Evolutionary conservation across 1,140 invertebrate genomes (phyloP).

Genomic region (Trachymyrmex cornetzi): DNA sequence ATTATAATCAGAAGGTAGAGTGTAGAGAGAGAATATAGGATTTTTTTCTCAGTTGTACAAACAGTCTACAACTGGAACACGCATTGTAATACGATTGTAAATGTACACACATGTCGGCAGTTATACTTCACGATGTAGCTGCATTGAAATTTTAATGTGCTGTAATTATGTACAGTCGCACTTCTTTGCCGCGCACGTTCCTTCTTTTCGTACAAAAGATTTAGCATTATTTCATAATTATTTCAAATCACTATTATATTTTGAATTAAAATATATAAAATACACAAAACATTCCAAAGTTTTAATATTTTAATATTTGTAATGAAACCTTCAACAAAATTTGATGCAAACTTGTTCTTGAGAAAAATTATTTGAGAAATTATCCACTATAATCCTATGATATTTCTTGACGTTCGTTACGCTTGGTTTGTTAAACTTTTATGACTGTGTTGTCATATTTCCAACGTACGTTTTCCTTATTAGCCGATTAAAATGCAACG

Average conservation of each 20-base stretch:
- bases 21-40: not conserved
- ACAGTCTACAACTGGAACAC: constrained; percentile 10
- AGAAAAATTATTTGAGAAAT: not conserved
- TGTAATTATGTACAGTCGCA: not conserved
- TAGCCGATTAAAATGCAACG: constrained; percentile 2
- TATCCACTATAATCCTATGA: not conserved
- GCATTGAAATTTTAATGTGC: not conserved
- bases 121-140: not conserved
- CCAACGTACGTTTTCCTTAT: not conserved
- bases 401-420: not conserved
- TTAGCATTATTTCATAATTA: not conserved
- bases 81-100: constrained; percentile 23
- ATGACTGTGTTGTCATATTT: not conserved
- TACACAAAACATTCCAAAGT: not conserved
- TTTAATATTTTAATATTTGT: not conserved
- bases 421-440: not conserved
- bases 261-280: not conserved
- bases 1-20: not conserved
- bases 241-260: not conserved
- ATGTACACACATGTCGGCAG: not conserved
- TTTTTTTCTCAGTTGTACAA: constrained; percentile 26
- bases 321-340: not conserved
- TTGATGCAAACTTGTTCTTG: not conserved
- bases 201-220: not conserved
- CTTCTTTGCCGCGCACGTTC: not conserved